Evolutionary conservation across 1,140 invertebrate species (phyloP).

Genomic region (Nymphalis io): DNA sequence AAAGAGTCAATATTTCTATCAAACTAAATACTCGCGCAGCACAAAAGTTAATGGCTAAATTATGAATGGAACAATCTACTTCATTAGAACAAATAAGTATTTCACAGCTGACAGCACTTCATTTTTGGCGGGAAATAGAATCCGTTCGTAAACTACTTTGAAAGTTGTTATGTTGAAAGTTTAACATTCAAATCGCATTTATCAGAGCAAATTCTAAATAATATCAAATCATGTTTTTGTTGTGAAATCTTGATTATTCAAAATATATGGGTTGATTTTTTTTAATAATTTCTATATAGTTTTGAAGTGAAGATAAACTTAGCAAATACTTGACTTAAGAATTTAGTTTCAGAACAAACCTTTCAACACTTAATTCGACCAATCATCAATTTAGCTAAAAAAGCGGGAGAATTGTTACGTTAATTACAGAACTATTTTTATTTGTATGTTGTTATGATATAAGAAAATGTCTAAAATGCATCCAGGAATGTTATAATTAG

Average conservation of each 20-base stretch:
- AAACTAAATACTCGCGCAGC: not conserved
- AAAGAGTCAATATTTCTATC: not conserved
- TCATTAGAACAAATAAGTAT: not conserved
- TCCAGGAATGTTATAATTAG: not conserved
- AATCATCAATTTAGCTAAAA: not conserved
- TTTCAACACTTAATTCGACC: not conserved
- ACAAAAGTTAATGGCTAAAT: not conserved
- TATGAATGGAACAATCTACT: not conserved
- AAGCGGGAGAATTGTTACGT: not conserved
- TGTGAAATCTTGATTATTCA: no score
- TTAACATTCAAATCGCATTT: not conserved
- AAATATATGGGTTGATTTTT: no score
- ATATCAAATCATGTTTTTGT: not conserved
- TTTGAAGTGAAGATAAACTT: no score
- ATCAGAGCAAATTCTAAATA: not conserved
- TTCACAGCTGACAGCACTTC: not conserved
- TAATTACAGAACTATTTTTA: not conserved
- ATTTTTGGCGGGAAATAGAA: conserved; percentile 37
- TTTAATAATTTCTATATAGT: no score
- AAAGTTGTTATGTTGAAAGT: not conserved
- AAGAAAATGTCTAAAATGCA: not conserved
- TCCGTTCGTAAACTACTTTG: conserved; percentile 31
- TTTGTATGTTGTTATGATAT: not conserved
- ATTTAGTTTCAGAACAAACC: conserved; percentile 1
- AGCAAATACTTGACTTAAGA: not conserved